Conservation (phyloP, 2,888 invertebrate genomes). For the Chloroclysta siterata region DNA sequence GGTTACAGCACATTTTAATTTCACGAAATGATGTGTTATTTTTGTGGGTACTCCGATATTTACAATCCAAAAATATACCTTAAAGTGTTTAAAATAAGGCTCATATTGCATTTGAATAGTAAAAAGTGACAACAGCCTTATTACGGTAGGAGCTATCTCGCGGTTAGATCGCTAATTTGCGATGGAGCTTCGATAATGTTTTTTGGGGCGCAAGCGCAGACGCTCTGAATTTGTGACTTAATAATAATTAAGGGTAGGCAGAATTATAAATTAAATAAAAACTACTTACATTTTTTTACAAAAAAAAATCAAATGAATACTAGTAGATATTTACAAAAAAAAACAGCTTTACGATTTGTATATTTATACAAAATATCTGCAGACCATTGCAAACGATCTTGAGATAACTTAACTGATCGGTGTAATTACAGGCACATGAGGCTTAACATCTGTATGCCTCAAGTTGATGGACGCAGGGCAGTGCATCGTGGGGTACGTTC, state of each 20-base stretch:
- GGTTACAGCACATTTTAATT: neutral
- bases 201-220: conserved; percentile 41
- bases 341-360: no score
- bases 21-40: neutral
- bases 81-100: neutral
- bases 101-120: neutral
- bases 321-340: no score
- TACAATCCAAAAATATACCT: neutral
- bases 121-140: conserved; percentile 15
- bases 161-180: conserved; percentile 66
- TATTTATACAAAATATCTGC: no score
- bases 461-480: no score
- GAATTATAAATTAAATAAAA: neutral
- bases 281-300: neutral
- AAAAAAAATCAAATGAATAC: no score
- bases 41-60: neutral
- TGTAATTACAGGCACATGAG: no score
- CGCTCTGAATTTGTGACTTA: conserved; percentile 18
- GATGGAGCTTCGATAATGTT: conserved; percentile 54
- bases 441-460: no score
- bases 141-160: conserved; percentile 55
- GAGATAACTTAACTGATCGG: no score
- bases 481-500: no score
- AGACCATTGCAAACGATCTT: no score
- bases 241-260: conserved; percentile 18